Percentiles rank a stretch among this genome's conserved stretches.
Evolutionary conservation across 2,888 invertebrate genomes (phyloP).

Genomic region (Macrostomum cliftonense): DNA sequence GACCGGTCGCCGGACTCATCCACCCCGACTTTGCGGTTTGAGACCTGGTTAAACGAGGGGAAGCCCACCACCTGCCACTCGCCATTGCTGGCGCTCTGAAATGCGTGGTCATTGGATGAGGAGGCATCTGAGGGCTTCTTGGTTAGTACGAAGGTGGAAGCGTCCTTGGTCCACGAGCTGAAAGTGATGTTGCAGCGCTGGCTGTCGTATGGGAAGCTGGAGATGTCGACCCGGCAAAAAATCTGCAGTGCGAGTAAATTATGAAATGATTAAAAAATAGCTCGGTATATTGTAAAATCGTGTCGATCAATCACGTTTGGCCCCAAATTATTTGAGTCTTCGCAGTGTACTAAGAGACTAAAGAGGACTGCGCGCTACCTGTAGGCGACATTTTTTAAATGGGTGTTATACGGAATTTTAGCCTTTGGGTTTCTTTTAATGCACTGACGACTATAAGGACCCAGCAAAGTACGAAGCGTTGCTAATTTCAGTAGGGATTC

Average conservation of each 20-base stretch:
- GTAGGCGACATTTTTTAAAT: no score
- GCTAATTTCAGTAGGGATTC: no score
- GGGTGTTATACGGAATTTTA: no score
- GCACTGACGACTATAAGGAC: no score
- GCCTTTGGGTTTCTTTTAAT: no score
- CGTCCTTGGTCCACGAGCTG: conserved; percentile 10
- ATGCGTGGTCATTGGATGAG: conserved; percentile 4
- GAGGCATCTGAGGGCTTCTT: conserved; percentile 2
- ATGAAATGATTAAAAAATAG: no score
- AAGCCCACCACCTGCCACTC: conserved; percentile 10
- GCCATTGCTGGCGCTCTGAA: conserved; percentile 8
- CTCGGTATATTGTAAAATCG: no score
- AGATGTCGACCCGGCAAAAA: conserved; percentile 9
- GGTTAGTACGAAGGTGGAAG: conserved; percentile 3
- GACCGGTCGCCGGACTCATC: background rate
- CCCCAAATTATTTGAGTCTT: no score
- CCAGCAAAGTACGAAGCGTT: no score
- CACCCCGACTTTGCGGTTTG: conserved; percentile 1
- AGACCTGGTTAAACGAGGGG: conserved; percentile 4
- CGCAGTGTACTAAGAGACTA: no score
- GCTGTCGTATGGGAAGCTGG: conserved; percentile 6
- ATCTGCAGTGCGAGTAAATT: background rate
- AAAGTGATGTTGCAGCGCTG: conserved; percentile 9
- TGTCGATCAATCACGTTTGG: no score
- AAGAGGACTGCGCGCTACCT: no score